Evolutionary conservation across 2,888 invertebrate species (phyloP).

Genomic region (Galerucella pusilla): DNA sequence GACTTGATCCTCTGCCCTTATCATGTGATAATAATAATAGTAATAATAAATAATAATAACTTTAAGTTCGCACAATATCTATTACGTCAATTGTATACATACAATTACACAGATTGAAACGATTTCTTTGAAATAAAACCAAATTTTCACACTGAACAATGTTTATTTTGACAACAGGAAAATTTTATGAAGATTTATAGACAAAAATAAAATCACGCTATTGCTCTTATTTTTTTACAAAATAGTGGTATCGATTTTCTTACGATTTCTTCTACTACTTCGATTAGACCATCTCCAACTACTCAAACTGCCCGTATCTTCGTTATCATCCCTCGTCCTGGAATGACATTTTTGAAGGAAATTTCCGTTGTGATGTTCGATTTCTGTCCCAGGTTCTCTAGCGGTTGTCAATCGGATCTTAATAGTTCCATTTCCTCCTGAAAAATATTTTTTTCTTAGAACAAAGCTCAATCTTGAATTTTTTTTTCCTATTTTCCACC

Average conservation of each 20-base stretch:
- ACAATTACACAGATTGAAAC: too few relatives aligned
- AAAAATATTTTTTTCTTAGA: background rate
- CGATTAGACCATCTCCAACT: conserved; percentile 36
- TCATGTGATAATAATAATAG: too few relatives aligned
- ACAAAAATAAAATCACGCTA: conserved; percentile 36
- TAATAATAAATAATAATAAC: too few relatives aligned
- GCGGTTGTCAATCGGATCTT: conserved; percentile 35
- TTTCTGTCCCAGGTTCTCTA: conserved; percentile 17
- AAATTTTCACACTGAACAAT: conserved; percentile 5
- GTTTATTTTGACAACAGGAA: conserved; percentile 11
- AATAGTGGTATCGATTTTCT: conserved; percentile 29
- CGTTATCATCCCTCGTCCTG: conserved; percentile 12
- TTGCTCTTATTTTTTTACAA: conserved; percentile 22
- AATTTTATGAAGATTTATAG: background rate
- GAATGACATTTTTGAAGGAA: conserved; percentile 18
- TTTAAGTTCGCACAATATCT: too few relatives aligned
- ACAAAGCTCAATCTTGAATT: background rate
- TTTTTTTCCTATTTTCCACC: conserved; percentile 36
- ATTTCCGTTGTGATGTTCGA: conserved; percentile 22
- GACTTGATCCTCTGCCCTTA: too few relatives aligned
- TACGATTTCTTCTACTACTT: conserved; percentile 22
- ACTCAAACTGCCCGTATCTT: conserved; percentile 22
- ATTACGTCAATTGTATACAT: too few relatives aligned
- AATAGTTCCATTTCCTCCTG: conserved; percentile 40
- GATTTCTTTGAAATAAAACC: background rate